phyloP scores from a whole-genome alignment of 2,888 invertebrate genomes.

The Tenodera sinensis region DNA sequence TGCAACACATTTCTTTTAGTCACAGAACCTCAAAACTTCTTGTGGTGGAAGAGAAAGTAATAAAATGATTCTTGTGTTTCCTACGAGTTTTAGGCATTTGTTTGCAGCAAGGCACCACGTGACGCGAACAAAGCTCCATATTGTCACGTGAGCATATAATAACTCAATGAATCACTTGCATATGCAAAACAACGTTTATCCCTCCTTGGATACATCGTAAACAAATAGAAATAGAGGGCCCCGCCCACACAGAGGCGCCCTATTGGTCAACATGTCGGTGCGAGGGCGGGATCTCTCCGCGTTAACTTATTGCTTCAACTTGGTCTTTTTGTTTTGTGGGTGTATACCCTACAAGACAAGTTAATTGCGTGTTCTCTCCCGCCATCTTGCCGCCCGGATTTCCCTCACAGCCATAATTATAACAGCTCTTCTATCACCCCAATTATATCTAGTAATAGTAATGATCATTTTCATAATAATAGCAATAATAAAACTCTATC shows the following conservation, averaged over 20 bases:
- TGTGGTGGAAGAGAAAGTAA: too few relatives aligned
- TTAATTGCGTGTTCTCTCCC: background rate
- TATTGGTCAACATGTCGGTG: background rate
- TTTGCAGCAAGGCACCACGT: too few relatives aligned
- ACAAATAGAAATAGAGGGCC: background rate
- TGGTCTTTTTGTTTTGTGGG: background rate
- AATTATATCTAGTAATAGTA: too few relatives aligned
- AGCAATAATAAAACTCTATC: too few relatives aligned
- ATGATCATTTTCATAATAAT: too few relatives aligned
- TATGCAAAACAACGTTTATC: background rate
- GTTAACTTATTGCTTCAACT: background rate
- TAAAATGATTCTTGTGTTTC: too few relatives aligned
- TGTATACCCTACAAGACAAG: background rate
- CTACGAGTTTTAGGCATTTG: too few relatives aligned
- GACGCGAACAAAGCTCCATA: too few relatives aligned
- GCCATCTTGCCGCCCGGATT: background rate
- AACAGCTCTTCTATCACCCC: too few relatives aligned
- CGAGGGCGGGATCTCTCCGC: background rate
- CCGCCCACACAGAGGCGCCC: background rate
- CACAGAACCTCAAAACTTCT: too few relatives aligned
- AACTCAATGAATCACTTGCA: background rate
- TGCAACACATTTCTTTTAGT: too few relatives aligned
- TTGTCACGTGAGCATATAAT: background rate
- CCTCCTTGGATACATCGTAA: background rate
- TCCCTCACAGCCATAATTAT: too few relatives aligned